These are phyloP conservation scores for Notiomystis cincta DNA, from an alignment of 2,113 vertebrate species.

Conservation along the genomic window DNA sequence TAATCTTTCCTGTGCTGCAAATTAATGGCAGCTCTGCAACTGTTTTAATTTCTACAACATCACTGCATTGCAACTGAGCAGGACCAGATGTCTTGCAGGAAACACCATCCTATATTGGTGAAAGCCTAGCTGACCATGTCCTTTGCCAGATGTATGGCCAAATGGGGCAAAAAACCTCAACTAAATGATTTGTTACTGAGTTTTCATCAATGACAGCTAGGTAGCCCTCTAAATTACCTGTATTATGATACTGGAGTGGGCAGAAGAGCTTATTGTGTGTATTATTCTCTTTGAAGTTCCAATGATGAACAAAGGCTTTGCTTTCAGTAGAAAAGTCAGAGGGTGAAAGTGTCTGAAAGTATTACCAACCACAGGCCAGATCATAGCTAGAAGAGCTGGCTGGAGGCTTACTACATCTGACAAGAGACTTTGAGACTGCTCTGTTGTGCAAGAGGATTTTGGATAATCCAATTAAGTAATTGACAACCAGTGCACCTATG, in stretches of 20 bases:
- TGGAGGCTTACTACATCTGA: neutral
- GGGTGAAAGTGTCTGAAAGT: neutral
- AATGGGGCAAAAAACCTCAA: neutral
- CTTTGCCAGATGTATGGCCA: neutral
- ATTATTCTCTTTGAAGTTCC: neutral
- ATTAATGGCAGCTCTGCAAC: neutral
- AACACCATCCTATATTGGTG: neutral
- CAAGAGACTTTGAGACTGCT: neutral
- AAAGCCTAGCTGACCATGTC: neutral
- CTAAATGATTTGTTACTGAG: neutral
- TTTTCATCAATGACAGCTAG: neutral
- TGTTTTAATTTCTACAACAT: neutral
- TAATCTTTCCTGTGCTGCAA: neutral
- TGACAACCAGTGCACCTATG: neutral
- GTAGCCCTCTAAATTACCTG: neutral
- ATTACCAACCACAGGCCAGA: neutral
- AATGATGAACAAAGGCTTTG: neutral
- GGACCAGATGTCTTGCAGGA: neutral
- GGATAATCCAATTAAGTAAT: neutral
- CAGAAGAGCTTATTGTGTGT: neutral
- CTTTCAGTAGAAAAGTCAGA: neutral
- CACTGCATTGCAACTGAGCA: neutral
- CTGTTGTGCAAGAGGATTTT: neutral
- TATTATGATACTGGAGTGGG: neutral
- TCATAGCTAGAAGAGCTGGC: neutral